Evolutionary conservation across 2,888 invertebrate genomes (phyloP).

Genomic region (Fissipunctia ypsillon): DNA sequence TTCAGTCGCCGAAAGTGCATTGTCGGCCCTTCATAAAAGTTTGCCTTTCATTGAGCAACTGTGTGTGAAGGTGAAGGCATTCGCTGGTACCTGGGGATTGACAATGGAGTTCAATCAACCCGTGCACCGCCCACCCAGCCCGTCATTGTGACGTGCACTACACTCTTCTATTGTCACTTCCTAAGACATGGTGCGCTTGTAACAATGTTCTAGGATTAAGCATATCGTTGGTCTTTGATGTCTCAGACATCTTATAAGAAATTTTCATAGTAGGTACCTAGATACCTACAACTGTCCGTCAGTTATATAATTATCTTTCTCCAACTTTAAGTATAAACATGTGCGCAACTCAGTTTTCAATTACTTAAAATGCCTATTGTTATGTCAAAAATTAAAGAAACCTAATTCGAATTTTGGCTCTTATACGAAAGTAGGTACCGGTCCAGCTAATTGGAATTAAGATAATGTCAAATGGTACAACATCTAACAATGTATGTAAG

Average conservation of each 20-base stretch:
- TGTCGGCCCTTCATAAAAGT: constrained; percentile 72
- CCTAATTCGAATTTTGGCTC: not conserved
- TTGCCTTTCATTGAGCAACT: constrained; percentile 71
- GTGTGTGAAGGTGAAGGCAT: constrained; percentile 74
- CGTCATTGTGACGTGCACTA: constrained; percentile 82
- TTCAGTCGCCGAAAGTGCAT: constrained; percentile 77
- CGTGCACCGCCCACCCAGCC: constrained; percentile 83
- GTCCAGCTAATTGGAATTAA: not conserved
- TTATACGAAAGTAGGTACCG: not conserved
- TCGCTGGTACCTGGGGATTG: constrained; percentile 83
- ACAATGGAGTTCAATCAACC: constrained; percentile 88
- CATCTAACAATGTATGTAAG: not conserved
- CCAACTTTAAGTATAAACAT: not conserved
- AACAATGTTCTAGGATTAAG: constrained; percentile 32
- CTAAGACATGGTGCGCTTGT: constrained; percentile 65
- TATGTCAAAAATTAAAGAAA: not conserved
- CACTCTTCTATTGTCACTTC: constrained; percentile 83
- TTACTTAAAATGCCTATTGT: not conserved
- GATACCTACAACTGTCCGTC: not conserved
- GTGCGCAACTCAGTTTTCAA: not conserved
- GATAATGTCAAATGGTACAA: not conserved
- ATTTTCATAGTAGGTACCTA: not conserved
- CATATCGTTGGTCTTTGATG: not conserved
- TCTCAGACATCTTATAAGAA: not conserved
- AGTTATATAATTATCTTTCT: not conserved